A percentile compares a stretch with the other conserved stretches of the same genome.
These are phyloP conservation scores for Lagorchestes hirsutus DNA, from an alignment of 2,797 vertebrate genomes.

Conservation along the genomic window DNA sequence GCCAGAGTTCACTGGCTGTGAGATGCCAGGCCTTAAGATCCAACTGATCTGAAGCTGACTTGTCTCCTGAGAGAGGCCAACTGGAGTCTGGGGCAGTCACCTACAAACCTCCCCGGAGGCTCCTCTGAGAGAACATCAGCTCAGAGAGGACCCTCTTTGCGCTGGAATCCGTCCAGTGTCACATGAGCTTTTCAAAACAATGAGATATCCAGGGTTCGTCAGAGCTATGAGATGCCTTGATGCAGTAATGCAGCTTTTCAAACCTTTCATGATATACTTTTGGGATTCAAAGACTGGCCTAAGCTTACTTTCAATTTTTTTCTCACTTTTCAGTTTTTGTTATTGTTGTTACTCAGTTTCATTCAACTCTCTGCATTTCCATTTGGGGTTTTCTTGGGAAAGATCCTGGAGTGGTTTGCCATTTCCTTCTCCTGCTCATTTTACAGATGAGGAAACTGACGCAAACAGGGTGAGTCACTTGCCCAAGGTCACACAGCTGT, in stretches of 20 bases:
- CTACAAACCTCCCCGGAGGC: background rate
- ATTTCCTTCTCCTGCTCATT: background rate
- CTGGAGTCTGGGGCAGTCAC: background rate
- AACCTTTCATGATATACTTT: background rate
- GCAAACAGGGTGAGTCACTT: background rate
- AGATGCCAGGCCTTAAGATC: background rate
- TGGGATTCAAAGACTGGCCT: background rate
- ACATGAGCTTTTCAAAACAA: background rate
- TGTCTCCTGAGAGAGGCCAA: background rate
- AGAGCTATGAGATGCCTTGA: background rate
- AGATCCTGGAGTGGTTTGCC: background rate
- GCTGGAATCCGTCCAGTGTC: background rate
- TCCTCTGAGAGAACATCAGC: background rate
- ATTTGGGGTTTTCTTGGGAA: background rate
- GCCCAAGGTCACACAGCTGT: background rate
- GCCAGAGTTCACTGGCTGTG: background rate
- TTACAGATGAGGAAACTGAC: background rate
- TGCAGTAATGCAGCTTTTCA: background rate
- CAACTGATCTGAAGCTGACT: background rate
- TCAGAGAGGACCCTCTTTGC: background rate
- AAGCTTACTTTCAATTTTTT: background rate
- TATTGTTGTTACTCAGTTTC: background rate
- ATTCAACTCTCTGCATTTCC: background rate
- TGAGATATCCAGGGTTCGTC: background rate
- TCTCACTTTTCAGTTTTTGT: background rate